Conservation (phyloP, 2,113 vertebrate species). For the Tyrannus savana region DNA sequence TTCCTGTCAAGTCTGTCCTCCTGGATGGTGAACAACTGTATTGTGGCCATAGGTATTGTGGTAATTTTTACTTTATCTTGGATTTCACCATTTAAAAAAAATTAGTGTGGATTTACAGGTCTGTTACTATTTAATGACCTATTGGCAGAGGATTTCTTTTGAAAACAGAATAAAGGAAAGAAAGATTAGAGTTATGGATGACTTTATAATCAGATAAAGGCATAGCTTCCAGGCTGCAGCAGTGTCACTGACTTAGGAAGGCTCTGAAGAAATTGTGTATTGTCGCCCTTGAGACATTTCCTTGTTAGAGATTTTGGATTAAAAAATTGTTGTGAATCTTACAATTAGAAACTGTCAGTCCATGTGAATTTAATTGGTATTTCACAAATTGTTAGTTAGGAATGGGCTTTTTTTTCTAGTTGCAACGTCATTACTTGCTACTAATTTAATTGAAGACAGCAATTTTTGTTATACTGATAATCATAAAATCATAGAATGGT, state of each 20-base stretch:
- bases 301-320: background rate
- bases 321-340: background rate
- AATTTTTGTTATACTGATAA: background rate
- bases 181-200: background rate
- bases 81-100: background rate
- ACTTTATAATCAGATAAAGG: background rate
- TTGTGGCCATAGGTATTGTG: background rate
- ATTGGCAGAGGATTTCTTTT: background rate
- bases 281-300: background rate
- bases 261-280: background rate
- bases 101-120: background rate
- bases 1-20: rapidly evolving
- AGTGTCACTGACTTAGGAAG: background rate
- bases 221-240: background rate
- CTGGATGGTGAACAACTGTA: background rate
- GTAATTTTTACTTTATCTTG: background rate
- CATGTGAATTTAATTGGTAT: background rate
- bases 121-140: background rate
- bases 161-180: background rate
- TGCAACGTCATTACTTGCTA: background rate
- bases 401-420: background rate
- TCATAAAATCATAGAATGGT: background rate
- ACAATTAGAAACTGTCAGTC: background rate
- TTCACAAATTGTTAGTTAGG: background rate
- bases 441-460: background rate